These are phyloP conservation scores for Hypotaenidia okinawae DNA, from an alignment of 2,797 vertebrate genomes.

Conservation along the genomic window DNA sequence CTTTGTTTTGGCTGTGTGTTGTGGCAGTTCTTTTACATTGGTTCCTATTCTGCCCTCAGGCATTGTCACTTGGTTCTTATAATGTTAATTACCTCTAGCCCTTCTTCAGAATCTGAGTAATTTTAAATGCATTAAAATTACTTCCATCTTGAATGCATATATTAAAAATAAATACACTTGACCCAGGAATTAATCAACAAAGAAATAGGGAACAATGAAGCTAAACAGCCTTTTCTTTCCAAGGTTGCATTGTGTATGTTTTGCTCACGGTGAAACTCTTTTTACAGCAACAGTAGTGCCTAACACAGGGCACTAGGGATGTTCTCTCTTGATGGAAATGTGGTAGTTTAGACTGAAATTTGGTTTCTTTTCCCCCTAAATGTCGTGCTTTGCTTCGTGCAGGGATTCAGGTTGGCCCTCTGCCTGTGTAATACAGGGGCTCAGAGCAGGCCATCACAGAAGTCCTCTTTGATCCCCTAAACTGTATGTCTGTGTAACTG, in stretches of 20 bases:
- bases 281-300: not conserved
- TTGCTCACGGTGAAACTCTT: not conserved
- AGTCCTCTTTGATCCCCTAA: not conserved
- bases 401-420: not conserved
- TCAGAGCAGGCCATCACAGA: not conserved
- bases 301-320: not conserved
- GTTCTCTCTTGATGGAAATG: not conserved
- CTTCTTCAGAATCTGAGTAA: not conserved
- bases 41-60: not conserved
- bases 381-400: not conserved
- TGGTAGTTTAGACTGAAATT: not conserved
- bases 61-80: not conserved
- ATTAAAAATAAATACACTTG: constrained; percentile 44
- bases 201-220: not conserved
- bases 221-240: not conserved
- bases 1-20: not conserved
- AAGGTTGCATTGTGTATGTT: not conserved
- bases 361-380: too few relatives aligned
- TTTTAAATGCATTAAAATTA: not conserved
- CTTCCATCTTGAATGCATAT: not conserved
- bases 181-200: constrained; percentile 23
- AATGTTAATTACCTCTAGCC: constrained; percentile 10
- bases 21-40: not conserved
- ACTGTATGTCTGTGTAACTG: not conserved
- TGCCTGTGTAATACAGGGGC: not conserved